Percentiles rank a stretch among this genome's conserved stretches.
These are phyloP conservation scores for Tinamus guttatus DNA, from an alignment of 2,113 vertebrate species.

Conservation along the genomic window DNA sequence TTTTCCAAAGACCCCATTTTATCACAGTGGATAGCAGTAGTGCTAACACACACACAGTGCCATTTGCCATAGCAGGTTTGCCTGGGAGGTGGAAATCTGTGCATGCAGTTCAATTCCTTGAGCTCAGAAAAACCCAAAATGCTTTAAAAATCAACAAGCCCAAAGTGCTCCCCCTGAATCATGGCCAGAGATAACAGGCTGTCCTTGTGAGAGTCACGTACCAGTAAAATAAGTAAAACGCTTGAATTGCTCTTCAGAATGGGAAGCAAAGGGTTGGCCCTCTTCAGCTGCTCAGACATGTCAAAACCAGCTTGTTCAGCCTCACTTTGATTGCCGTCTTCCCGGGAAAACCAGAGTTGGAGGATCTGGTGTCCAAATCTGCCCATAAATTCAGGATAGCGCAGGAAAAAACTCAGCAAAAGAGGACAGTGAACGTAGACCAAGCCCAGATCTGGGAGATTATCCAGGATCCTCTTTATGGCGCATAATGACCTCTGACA, in stretches of 20 bases:
- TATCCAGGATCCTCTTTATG: conserved; percentile 81
- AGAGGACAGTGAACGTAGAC: conserved; percentile 86
- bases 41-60: neutral
- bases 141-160: neutral
- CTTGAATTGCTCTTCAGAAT: conserved; percentile 83
- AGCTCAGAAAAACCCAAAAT: neutral
- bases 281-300: neutral
- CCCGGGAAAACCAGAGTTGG: conserved; percentile 86
- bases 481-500: conserved; percentile 80
- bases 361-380: conserved; percentile 83
- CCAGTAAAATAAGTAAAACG: conserved; percentile 85
- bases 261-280: conserved; percentile 72
- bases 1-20: neutral
- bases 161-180: neutral
- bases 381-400: conserved; percentile 84
- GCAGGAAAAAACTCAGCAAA: conserved; percentile 87
- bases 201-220: conserved; percentile 67
- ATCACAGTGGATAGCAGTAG: neutral
- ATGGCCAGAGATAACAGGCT: neutral
- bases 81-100: neutral
- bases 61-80: neutral
- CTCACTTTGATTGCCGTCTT: conserved; percentile 43
- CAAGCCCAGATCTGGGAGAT: conserved; percentile 76
- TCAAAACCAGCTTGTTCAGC: conserved; percentile 14
- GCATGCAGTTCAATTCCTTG: neutral